phyloP scores from a whole-genome alignment of 2,113 vertebrate species.

The Steatornis caripensis region DNA sequence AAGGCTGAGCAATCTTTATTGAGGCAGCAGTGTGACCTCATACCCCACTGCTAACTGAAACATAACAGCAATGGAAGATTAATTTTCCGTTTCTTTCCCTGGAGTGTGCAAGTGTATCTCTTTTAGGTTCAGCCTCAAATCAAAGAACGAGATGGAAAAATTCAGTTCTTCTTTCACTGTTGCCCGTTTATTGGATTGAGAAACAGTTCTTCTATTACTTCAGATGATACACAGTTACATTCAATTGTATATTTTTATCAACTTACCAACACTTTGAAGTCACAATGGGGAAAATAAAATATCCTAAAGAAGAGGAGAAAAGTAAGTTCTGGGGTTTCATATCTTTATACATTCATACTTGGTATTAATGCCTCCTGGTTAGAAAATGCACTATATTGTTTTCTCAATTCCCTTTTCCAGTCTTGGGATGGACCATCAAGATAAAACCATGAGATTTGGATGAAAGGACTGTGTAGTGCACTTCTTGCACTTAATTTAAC shows the following conservation, averaged over 20 bases:
- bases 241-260: background rate
- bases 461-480: background rate
- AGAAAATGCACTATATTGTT: background rate
- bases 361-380: background rate
- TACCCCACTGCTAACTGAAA: background rate
- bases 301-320: background rate
- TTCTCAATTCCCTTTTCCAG: background rate
- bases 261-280: background rate
- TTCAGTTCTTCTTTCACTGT: background rate
- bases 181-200: background rate
- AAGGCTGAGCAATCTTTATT: slow-evolving; percentile 21
- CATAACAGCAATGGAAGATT: slow-evolving; percentile 38
- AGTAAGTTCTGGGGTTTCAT: slow-evolving; percentile 9
- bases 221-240: background rate
- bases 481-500: background rate
- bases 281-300: background rate
- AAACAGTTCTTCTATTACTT: background rate
- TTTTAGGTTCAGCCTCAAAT: background rate
- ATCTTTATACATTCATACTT: background rate
- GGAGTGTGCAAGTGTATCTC: background rate
- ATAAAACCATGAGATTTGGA: background rate
- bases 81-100: slow-evolving; percentile 31
- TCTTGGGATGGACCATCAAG: background rate
- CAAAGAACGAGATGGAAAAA: background rate
- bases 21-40: slow-evolving; percentile 18